Conservation (phyloP, 2,113 vertebrate species). For the Struthidea cinerea region DNA sequence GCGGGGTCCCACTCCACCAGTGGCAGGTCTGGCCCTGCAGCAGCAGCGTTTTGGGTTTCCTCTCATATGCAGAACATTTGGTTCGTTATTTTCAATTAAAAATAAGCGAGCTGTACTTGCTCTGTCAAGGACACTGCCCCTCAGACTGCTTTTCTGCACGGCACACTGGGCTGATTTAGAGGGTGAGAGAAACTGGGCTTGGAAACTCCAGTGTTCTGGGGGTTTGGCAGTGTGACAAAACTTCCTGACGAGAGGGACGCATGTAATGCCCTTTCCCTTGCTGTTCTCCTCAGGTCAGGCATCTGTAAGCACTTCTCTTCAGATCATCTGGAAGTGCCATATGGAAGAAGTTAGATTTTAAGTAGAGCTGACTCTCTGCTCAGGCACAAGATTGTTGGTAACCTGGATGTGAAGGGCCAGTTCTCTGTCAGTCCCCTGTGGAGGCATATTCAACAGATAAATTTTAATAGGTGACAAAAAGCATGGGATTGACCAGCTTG, state of each 20-base stretch:
- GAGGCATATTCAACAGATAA: neutral
- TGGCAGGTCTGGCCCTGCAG: neutral
- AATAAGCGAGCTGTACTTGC: neutral
- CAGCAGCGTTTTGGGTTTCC: neutral
- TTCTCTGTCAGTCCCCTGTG: neutral
- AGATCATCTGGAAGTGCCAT: neutral
- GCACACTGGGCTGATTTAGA: neutral
- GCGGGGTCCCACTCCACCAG: accelerated
- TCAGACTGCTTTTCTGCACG: neutral
- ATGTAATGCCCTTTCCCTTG: neutral
- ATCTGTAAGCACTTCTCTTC: neutral
- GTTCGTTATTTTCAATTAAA: neutral
- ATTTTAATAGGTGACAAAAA: neutral
- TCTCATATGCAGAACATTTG: neutral
- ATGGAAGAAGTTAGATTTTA: neutral
- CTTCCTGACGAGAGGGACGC: neutral
- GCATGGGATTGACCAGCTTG: neutral
- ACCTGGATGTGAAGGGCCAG: neutral
- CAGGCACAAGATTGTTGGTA: neutral
- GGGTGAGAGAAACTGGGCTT: neutral
- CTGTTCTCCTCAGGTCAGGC: neutral
- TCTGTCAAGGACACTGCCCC: neutral
- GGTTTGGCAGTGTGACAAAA: neutral
- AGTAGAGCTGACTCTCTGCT: neutral
- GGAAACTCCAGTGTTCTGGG: neutral